Conservation (phyloP, 2,888 invertebrate species). For the Steromphala cineraria region DNA sequence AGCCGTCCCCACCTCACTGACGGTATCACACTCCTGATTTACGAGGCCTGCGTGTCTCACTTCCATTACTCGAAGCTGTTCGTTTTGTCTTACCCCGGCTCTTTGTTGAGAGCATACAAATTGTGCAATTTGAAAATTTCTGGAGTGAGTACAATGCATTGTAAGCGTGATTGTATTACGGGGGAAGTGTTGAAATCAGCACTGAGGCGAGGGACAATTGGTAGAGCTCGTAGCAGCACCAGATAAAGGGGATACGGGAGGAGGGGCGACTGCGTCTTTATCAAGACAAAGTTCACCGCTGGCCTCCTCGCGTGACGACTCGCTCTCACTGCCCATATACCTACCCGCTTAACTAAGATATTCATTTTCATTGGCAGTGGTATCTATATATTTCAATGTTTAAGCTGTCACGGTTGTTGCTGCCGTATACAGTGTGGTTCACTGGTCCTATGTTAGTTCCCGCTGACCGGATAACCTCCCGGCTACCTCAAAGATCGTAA, state of each 20-base stretch:
- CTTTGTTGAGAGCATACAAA: constrained; percentile 1
- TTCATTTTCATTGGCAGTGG: constrained; percentile 1
- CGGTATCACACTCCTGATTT: neutral
- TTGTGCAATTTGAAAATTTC: constrained; percentile 16
- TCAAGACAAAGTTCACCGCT: neutral
- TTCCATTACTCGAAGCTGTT: neutral
- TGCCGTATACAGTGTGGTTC: neutral
- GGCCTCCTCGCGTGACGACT: neutral
- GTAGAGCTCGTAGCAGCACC: neutral
- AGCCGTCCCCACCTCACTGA: neutral
- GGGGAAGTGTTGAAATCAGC: constrained; percentile 15
- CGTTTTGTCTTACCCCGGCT: constrained; percentile 4
- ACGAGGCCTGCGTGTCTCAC: neutral
- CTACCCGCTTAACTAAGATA: neutral
- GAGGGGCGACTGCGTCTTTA: neutral
- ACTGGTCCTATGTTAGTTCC: neutral
- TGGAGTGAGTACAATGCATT: neutral
- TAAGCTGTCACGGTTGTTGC: neutral
- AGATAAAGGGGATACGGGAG: neutral
- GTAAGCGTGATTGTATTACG: constrained; percentile 15
- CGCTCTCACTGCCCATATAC: neutral
- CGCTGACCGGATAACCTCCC: neutral
- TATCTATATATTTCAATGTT: neutral
- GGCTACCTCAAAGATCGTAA: neutral
- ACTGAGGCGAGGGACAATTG: neutral